These are phyloP conservation scores for Hormaphis cornu DNA, from an alignment of 1,140 invertebrate genomes.

Conservation along the genomic window DNA sequence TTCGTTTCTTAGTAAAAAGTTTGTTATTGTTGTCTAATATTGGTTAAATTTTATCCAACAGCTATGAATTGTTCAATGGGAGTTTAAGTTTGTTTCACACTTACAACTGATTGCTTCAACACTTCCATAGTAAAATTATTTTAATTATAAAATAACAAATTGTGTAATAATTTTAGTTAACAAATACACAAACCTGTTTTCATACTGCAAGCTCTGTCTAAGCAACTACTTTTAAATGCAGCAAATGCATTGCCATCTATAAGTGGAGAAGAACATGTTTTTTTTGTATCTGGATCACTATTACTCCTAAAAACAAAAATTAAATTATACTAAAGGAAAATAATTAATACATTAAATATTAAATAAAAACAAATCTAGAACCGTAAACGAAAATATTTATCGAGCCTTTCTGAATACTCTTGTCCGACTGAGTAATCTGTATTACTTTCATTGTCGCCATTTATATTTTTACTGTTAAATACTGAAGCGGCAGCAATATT, in stretches of 20 bases:
- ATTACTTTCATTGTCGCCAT: neutral
- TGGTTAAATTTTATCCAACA: no score
- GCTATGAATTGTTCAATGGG: no score
- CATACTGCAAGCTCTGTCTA: conserved; percentile 58
- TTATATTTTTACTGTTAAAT: neutral
- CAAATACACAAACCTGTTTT: conserved; percentile 43
- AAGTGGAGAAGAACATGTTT: conserved; percentile 5
- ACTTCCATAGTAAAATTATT: no score
- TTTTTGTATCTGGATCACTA: conserved; percentile 11
- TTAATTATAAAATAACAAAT: neutral
- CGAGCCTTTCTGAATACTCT: conserved; percentile 4
- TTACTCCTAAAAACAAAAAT: neutral
- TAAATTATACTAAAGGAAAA: neutral
- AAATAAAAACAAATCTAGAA: neutral
- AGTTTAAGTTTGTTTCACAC: no score
- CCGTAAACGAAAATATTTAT: conserved; percentile 14
- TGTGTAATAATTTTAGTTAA: neutral
- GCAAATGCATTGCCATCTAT: conserved; percentile 11
- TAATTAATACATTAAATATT: neutral
- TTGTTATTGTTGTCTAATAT: no score
- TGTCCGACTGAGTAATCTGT: neutral
- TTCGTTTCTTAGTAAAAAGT: no score
- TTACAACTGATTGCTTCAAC: no score
- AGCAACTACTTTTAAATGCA: conserved; percentile 42
- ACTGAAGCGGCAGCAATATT: neutral